Conservation (phyloP, 2,113 vertebrate species). For the Todiramphus saurophagus region DNA sequence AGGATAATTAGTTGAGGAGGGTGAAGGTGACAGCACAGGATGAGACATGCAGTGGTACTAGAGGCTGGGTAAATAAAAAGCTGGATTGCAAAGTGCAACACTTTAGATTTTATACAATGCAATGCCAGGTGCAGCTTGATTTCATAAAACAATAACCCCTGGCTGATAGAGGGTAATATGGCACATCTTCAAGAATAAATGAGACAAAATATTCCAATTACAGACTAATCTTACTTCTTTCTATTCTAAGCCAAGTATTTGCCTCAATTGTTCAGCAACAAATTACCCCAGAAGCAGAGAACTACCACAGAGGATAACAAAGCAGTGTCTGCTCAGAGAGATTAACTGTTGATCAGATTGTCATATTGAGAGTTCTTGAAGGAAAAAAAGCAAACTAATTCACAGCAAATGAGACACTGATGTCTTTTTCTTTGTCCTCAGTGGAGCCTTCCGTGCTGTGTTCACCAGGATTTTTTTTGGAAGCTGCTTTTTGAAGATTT, state of each 20-base stretch:
- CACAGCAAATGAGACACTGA: conserved; percentile 40
- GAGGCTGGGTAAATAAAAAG: background rate
- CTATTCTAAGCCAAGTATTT: conserved; percentile 67
- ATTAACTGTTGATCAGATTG: conserved; percentile 11
- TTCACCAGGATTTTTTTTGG: background rate
- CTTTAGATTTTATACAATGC: background rate
- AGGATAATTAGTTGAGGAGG: background rate
- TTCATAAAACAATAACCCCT: conserved; percentile 70
- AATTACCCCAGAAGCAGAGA: conserved; percentile 57
- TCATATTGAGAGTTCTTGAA: background rate
- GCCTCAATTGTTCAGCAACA: conserved; percentile 70
- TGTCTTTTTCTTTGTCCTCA: conserved; percentile 52
- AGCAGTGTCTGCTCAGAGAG: background rate
- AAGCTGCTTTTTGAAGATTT: conserved; percentile 38
- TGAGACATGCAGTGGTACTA: background rate
- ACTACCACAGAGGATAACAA: conserved; percentile 5
- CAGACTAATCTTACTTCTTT: conserved; percentile 58
- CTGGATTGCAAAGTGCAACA: background rate
- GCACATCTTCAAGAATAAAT: conserved; percentile 80
- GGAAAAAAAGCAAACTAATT: conserved; percentile 41
- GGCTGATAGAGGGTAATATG: conserved; percentile 72
- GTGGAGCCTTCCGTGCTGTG: conserved; percentile 27
- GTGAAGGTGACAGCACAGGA: background rate
- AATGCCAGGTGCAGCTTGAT: conserved; percentile 68
- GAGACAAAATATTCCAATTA: conserved; percentile 80